These are phyloP conservation scores for Clupea harengus DNA, from an alignment of 2,113 vertebrate species.

Conservation along the genomic window DNA sequence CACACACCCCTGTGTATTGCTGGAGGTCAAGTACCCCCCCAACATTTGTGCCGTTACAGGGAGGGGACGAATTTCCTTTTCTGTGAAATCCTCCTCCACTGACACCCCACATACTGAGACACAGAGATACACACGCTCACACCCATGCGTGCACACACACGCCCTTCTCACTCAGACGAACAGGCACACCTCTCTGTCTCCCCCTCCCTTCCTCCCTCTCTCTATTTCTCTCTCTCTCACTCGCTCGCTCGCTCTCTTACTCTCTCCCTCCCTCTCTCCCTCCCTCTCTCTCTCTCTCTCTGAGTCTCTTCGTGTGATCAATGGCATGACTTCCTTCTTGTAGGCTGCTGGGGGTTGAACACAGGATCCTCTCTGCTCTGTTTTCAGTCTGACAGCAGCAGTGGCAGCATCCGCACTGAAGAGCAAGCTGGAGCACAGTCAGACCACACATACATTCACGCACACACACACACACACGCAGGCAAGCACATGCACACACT, in stretches of 20 bases:
- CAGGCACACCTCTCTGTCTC: background rate
- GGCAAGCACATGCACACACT: conserved; percentile 41
- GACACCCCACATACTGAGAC: background rate
- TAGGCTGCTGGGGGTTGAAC: conserved; percentile 63
- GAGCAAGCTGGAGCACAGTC: conserved; percentile 31
- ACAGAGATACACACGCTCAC: conserved; percentile 16
- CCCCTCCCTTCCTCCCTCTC: background rate
- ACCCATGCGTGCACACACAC: background rate
- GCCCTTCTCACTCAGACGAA: conserved; percentile 15
- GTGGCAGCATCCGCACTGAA: conserved; percentile 42
- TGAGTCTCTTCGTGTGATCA: conserved; percentile 69
- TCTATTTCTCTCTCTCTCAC: conserved; percentile 15
- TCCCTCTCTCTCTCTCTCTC: conserved; percentile 29
- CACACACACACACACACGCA: conserved; percentile 50
- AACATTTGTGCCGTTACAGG: conserved; percentile 1
- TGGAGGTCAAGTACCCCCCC: background rate
- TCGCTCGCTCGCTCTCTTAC: conserved; percentile 23
- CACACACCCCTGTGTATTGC: background rate
- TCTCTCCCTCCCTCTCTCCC: conserved; percentile 44
- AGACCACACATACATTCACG: conserved; percentile 48
- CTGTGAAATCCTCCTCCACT: background rate
- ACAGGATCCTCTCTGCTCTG: conserved; percentile 73
- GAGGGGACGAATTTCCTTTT: conserved; percentile 1
- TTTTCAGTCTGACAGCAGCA: conserved; percentile 68
- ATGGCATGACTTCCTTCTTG: conserved; percentile 86